phyloP scores from a whole-genome alignment of 1,140 invertebrate species.

The Drosophila carrolli region DNA sequence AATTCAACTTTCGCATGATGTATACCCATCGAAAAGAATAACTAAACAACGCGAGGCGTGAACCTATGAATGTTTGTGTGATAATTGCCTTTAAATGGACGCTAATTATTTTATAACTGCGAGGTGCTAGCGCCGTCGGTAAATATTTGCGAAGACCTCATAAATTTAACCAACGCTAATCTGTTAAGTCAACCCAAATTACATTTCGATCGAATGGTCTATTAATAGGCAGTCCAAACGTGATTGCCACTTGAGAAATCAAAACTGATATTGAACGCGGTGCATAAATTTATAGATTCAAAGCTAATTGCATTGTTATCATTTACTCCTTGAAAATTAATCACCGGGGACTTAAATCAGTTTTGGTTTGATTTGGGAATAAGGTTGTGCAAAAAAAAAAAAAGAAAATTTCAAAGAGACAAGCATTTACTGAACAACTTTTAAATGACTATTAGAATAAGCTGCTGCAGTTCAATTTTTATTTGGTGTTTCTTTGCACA shows the following conservation, averaged over 20 bases:
- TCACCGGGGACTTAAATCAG: not conserved
- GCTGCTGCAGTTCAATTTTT: not conserved
- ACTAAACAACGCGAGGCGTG: constrained; percentile 11
- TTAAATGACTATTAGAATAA: not conserved
- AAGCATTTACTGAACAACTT: too few relatives aligned
- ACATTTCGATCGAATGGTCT: constrained; percentile 36
- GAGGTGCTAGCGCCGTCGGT: constrained; percentile 22
- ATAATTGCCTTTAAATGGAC: constrained; percentile 50
- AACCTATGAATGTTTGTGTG: constrained; percentile 22
- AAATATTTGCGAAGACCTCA: constrained; percentile 38
- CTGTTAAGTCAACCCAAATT: constrained; percentile 33
- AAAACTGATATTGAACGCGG: constrained; percentile 8
- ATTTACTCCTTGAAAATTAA: not conserved
- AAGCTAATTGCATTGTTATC: constrained; percentile 33
- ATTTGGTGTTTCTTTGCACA: not conserved
- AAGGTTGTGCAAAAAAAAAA: too few relatives aligned
- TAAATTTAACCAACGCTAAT: constrained; percentile 43
- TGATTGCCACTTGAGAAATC: constrained; percentile 48
- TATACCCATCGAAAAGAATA: not conserved
- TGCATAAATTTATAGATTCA: constrained; percentile 5
- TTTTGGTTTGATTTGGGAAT: too few relatives aligned
- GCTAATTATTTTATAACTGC: constrained; percentile 46
- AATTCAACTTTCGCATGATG: constrained; percentile 20
- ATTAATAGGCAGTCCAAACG: constrained; percentile 29
- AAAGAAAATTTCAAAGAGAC: too few relatives aligned